Evolutionary conservation across 1,140 invertebrate species (phyloP).

Genomic region (Phymastichus coffea): DNA sequence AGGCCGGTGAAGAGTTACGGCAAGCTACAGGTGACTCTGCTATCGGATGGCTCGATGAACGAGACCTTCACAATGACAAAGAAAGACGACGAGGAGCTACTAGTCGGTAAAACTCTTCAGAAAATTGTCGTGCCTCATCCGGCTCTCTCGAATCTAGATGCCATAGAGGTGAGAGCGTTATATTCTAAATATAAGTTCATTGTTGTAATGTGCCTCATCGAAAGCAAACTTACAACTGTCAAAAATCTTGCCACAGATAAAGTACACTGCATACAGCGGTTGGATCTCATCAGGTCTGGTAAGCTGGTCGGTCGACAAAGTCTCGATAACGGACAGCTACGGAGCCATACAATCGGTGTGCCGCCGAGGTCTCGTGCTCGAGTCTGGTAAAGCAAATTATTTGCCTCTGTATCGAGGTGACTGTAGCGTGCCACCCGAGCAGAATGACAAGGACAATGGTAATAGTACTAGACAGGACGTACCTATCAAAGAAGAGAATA

Average conservation of each 20-base stretch:
- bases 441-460: too few relatives aligned
- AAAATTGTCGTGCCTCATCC: constrained; percentile 87
- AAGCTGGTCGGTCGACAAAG: constrained; percentile 78
- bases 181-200: too few relatives aligned
- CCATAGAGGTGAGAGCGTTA: constrained; percentile 44
- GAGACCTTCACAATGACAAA: constrained; percentile 87
- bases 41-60: constrained; percentile 78
- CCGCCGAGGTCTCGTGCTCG: constrained; percentile 71
- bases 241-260: too few relatives aligned
- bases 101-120: constrained; percentile 69
- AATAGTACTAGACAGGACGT: constrained; percentile 33
- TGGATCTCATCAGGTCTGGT: constrained; percentile 86
- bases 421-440: constrained; percentile 62
- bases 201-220: too few relatives aligned
- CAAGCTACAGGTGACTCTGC: constrained; percentile 77
- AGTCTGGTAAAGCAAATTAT: constrained; percentile 70
- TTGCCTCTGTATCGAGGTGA: constrained; percentile 75
- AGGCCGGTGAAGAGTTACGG: constrained; percentile 73
- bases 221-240: too few relatives aligned
- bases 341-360: constrained; percentile 81
- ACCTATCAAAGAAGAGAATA: constrained; percentile 25
- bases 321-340: constrained; percentile 82
- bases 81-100: constrained; percentile 77
- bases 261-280: constrained; percentile 86
- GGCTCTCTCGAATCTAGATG: constrained; percentile 65